These are phyloP conservation scores for Diadegma fenestrale DNA, from an alignment of 2,888 invertebrate species.

Conservation along the genomic window DNA sequence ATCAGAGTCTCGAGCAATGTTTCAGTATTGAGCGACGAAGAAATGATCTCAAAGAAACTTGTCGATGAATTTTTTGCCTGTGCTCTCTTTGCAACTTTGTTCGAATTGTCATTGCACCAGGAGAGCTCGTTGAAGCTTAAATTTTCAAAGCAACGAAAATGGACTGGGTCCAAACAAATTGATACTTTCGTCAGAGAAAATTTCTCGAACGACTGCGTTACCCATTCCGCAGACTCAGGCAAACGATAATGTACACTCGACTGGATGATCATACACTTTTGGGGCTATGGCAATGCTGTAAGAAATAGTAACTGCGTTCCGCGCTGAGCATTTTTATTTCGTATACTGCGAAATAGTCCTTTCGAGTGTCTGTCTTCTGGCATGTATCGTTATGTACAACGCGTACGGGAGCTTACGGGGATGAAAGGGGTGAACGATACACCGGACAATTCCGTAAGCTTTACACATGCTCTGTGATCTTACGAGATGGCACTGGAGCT, in stretches of 20 bases:
- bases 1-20: not conserved
- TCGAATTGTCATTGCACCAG: not conserved
- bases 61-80: not conserved
- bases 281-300: not conserved
- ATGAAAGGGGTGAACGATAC: not conserved
- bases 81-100: not conserved
- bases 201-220: not conserved
- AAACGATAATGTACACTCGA: not conserved
- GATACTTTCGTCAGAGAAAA: not conserved
- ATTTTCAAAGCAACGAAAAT: not conserved
- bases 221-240: not conserved
- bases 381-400: not conserved
- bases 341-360: not conserved
- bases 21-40: not conserved
- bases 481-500: not conserved
- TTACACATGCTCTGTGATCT: conserved; percentile 4
- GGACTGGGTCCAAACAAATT: not conserved
- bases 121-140: not conserved
- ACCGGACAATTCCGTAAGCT: not conserved
- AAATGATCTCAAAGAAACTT: too few relatives aligned
- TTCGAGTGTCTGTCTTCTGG: not conserved
- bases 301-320: not conserved
- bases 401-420: not conserved
- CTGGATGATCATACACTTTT: not conserved
- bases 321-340: not conserved